Evolutionary conservation across 53 echinoderm and acorn worm genomes (phyloP).

Genomic region (Holothuria scabra): DNA sequence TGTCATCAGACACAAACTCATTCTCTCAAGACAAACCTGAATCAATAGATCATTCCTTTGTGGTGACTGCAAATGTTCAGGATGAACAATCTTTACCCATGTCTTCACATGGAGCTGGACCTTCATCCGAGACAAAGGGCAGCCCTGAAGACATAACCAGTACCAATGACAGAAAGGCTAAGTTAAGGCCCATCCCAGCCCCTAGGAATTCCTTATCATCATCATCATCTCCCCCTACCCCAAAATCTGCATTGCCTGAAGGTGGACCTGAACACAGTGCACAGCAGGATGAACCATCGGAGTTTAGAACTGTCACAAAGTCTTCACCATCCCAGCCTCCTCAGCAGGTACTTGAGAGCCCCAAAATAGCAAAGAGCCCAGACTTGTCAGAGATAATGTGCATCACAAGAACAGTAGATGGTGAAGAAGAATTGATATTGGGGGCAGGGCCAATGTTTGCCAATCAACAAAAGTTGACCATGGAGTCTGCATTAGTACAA

Average conservation of each 20-base stretch:
- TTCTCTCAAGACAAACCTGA: neutral
- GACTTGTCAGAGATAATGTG: conserved; percentile 38
- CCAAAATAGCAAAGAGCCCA: neutral
- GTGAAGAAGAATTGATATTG: conserved; percentile 70
- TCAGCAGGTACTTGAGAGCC: neutral
- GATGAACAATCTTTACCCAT: neutral
- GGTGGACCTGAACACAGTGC: too few relatives aligned
- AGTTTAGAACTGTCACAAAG: too few relatives aligned
- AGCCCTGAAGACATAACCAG: too few relatives aligned
- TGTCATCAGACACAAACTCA: neutral
- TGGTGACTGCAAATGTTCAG: neutral
- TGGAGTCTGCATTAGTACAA: conserved; percentile 25
- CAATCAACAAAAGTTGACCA: conserved; percentile 23
- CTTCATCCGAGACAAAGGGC: too few relatives aligned
- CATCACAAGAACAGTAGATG: conserved; percentile 55
- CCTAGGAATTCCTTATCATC: neutral
- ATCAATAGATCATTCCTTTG: conserved; percentile 24
- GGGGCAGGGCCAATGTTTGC: conserved; percentile 55
- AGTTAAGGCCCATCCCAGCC: neutral
- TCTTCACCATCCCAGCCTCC: too few relatives aligned
- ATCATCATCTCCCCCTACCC: neutral
- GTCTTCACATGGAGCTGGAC: too few relatives aligned
- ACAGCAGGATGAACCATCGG: too few relatives aligned
- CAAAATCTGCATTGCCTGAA: neutral
- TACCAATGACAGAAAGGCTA: neutral